Base-by-base conservation (phyloP, 2,888 invertebrate genomes). In the Oscheius myriophilus region DNA sequence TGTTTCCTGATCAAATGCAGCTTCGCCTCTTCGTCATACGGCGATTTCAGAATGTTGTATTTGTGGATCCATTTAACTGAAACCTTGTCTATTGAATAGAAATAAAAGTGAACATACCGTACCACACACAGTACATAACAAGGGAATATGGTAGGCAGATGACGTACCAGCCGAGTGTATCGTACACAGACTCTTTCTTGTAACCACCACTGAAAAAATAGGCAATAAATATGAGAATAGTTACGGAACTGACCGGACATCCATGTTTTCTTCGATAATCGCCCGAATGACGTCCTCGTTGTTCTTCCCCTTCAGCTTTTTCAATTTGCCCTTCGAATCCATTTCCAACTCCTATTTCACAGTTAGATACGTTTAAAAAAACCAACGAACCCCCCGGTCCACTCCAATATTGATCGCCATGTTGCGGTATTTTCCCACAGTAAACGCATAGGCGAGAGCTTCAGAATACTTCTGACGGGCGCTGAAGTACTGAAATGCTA, bases 191-290 rank as follows among this genome's bases (percentile, higher is more conserved):
- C 0, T 94, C 95, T 86, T 93, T 93, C 0, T 93, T 92, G 87
- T 94, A 95, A 0, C 93, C 93, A 21, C 95, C 95, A 86, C 93
- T 89, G 49, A 33, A 66, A 61, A 23, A 58, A 41, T 46, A 57
- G 43, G 23, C 14, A 18, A 18, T n/a, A 21, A 16, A 16, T 23
- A 23, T 3, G 46, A 46, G 16, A 63, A 55, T n/a, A n/a, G n/a
- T n/a, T n/a, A n/a, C n/a, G n/a, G 23, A 45, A 69, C 77, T 76
- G 74, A 89, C 89, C 88, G 91, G 55, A 95, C 94, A 85, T 95
- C 94, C 92, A 95, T 93, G 86, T 94, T 95, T 78, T 94, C 92
- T 87, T 92, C 93, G 69, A 96, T 92, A 2, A 96, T 91, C 86
- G 91, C 90, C 73, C 92, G 90, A 65, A 95, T 92, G 46, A 93